These are phyloP conservation scores for Idaea aversata DNA, from an alignment of 2,888 invertebrate genomes.

Conservation along the genomic window DNA sequence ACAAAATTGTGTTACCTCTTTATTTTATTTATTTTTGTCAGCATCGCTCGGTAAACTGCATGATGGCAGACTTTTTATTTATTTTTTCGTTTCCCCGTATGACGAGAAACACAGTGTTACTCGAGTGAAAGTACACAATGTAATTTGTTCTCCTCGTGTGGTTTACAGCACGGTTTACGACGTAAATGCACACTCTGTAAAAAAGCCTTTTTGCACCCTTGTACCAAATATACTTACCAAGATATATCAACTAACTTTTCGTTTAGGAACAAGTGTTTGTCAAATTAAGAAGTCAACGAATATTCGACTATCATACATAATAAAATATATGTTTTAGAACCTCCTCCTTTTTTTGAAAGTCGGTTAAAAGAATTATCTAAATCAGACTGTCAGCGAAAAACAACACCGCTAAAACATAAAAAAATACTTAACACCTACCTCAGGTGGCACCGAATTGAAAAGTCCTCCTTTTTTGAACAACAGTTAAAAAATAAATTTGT, in stretches of 20 bases:
- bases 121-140: neutral
- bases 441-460: no score
- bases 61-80: neutral
- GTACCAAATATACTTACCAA: neutral
- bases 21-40: neutral
- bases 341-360: no score
- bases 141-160: neutral
- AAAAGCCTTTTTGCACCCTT: neutral
- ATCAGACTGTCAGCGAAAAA: no score
- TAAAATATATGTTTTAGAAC: no score
- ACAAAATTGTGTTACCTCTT: neutral
- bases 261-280: neutral
- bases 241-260: neutral
- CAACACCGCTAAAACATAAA: no score
- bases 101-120: neutral
- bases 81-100: neutral
- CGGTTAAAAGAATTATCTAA: no score
- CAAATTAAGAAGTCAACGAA: no score
- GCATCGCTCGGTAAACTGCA: neutral
- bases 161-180: neutral
- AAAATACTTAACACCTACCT: no score
- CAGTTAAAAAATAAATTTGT: no score
- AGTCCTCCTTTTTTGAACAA: no score
- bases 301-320: no score
- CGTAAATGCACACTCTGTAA: neutral